Evolutionary conservation across 2,113 vertebrate species (phyloP), one percentile per base, ranked within the genome.

Genomic region (Anhinga anhinga): DNA sequence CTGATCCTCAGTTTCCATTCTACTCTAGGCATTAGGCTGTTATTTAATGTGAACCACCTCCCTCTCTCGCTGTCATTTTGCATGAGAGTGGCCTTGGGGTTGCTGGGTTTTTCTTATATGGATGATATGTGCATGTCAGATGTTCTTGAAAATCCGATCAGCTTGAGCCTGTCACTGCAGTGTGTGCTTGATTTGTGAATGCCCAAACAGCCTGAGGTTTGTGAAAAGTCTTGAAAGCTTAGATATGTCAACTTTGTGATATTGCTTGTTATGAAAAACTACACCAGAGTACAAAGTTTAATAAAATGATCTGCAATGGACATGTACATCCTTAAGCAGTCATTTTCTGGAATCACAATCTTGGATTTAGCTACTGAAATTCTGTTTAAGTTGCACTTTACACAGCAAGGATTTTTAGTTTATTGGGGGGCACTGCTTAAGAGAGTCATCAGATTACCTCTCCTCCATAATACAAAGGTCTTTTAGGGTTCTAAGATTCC

Each of bases 81-180:
- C 19, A 87, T 89, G 21, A 93, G 6, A 83, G 26, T 66, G 59
- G 69, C 84, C n/a, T 53, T 58, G 27, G 20, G 71, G 13, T 49
- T 80, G 8, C 29, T 83, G 34, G 7, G 3, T 22, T 66, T 94
- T 93, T 83, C 45, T 78, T 45, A 5, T 32, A 32, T 32, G 42
- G 20, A 62, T 86, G 53, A 66, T 77, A 53, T 2, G 36, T 86
- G 25, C 30, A n/a, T 70, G 55, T 85, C 70, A 90, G 61, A 88
- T 42, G 11, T 36, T 82, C 90, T 58, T 62, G 79, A 92, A 90
- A 85, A 53, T 79, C 70, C 45, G 30, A 82, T 90, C 45, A 70
- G 2, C 45, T 85, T 87, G 40, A 21, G 30, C 26, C 55, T 92
- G 65, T 84, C 73, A 65, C 26, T 81, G 29, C 17, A 45, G 8